These are phyloP conservation scores for Pteromalus puparum DNA, from an alignment of 1,140 invertebrate genomes.

Conservation along the genomic window DNA sequence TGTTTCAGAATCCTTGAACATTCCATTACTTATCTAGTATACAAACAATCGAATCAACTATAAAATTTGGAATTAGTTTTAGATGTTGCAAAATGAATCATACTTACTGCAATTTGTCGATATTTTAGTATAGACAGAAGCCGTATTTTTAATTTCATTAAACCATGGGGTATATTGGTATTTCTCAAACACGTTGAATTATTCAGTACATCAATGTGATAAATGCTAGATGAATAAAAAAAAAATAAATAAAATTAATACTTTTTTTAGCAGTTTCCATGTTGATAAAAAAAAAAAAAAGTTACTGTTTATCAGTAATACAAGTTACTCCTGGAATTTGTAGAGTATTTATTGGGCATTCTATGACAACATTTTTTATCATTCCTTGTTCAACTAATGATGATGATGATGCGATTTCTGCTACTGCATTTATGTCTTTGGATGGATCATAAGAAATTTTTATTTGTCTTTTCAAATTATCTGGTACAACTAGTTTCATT, in stretches of 20 bases:
- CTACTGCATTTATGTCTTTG: conserved; percentile 45
- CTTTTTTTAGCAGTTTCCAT: background rate
- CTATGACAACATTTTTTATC: conserved; percentile 43
- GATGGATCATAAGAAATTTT: conserved; percentile 33
- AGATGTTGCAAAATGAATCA: background rate
- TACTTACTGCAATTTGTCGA: conserved; percentile 54
- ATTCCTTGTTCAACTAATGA: conserved; percentile 32
- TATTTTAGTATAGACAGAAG: conserved; percentile 51
- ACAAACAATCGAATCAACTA: background rate
- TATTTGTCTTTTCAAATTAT: conserved; percentile 4
- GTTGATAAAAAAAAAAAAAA: background rate
- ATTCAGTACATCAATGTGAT: conserved; percentile 57
- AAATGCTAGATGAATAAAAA: conserved; percentile 33
- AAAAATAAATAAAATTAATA: background rate
- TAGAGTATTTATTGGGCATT: conserved; percentile 54
- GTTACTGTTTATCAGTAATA: conserved; percentile 42
- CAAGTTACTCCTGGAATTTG: conserved; percentile 54
- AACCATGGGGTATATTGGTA: conserved; percentile 51
- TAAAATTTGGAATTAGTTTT: background rate
- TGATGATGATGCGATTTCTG: conserved; percentile 17
- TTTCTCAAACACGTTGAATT: conserved; percentile 52
- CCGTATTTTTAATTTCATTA: conserved; percentile 56
- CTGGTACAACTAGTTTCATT: conserved; percentile 42
- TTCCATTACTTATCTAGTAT: background rate
- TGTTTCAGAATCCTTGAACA: background rate